Base-by-base conservation (phyloP, 2,113 vertebrate species). In the Alosa alosa region DNA sequence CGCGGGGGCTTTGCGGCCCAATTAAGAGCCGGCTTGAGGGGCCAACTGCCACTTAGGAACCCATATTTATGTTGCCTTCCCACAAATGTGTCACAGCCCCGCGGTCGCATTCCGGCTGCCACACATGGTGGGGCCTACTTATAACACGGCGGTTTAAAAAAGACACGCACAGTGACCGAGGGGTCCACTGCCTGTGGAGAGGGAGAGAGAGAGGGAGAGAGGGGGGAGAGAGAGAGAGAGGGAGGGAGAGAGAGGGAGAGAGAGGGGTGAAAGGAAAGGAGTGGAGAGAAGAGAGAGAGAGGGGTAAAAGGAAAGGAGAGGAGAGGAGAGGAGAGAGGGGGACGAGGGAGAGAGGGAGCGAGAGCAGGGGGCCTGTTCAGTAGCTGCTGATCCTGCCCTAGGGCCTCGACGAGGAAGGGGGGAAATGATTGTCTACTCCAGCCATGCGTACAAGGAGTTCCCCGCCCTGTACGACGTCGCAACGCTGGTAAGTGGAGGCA, bases 361-460 rank as follows among this genome's bases (percentile, higher is more conserved):
- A 85, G 9, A 22, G n/a, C 4, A 9, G 46, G 84, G 86, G 82
- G 83, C 47, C 64, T 84, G 47, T 84, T 84, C 20, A 10, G 46
- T 49, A 75, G 68, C 68, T 86, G 83, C 50, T 60, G 20, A 83
- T 68, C 82, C 39, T 64, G n/a, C 39, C 50, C 82, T 72, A 50
- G 81, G 78, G 88, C 50, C 87, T 88, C 83, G 83, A 68, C 46
- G 81, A 50, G 57, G 81, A 82, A 50, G 50, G 84, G 84, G 60
- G 39, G 88, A 84, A 85, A 91, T 89, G 89, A 83, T 88, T 81
- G 85, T 86, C 85, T 90, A 86, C 85, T 90, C n/a, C 81, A 89
- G 90, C 85, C 86, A 84, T 84, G 87, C 31, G 1, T 90, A 88
- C 82, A 91, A 90, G 88, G 90, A 91, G 60, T 91, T 90, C 86